These are phyloP conservation scores for Oreochromis aureus DNA, from an alignment of 2,113 vertebrate species.

Conservation along the genomic window DNA sequence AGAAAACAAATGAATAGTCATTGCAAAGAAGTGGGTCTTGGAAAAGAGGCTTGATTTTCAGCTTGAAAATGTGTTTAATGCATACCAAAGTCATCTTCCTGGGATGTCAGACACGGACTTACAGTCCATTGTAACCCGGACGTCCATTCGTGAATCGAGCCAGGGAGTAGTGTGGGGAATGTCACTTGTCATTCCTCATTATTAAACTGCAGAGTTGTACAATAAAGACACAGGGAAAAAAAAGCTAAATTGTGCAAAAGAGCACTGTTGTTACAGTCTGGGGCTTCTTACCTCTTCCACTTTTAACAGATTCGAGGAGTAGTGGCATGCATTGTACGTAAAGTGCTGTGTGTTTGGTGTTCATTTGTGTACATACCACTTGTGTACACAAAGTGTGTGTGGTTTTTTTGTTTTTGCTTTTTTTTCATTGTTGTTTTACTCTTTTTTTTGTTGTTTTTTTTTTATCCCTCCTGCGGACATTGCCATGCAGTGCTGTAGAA, in stretches of 20 bases:
- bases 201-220: background rate
- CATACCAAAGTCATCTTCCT: background rate
- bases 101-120: background rate
- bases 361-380: background rate
- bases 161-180: background rate
- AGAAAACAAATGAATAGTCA: background rate
- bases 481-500: background rate
- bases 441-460: background rate
- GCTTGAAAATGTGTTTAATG: background rate
- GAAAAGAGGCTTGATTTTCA: background rate
- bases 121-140: background rate
- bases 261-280: background rate
- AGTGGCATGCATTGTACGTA: background rate
- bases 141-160: background rate
- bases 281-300: background rate
- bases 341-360: background rate
- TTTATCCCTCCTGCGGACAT: background rate
- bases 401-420: rapidly evolving
- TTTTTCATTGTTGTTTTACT: background rate
- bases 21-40: background rate
- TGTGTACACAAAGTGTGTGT: background rate
- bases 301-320: background rate
- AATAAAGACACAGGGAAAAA: background rate
- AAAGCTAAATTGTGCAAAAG: background rate
- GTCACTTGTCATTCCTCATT: background rate